Evolutionary conservation across 2,888 invertebrate genomes (phyloP), one percentile per base, ranked within the genome.

Genomic region (Protophormia terraenovae): DNA sequence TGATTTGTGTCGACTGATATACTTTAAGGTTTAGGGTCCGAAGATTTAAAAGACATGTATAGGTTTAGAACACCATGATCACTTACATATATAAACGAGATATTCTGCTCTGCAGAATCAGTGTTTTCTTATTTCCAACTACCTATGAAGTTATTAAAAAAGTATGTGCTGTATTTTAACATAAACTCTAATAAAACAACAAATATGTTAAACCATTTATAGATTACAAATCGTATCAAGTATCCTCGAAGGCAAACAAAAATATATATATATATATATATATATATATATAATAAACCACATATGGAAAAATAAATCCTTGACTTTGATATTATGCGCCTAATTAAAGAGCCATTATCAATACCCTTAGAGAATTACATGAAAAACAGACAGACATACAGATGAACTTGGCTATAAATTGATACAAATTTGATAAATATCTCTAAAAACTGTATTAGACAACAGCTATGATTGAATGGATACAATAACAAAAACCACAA

Each of bases 321-420:
- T 85, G 75, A 85, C 78, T 78, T 64, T 82, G 85, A 76, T 86
- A 86, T 79, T 88, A 90, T 90, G 89, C 88, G 88, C 87, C 90
- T 90, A 90, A 90, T 90, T 90, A 90, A 90, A 90, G 89, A 89
- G 81, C 89, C 90, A 90, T 90, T 90, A 90, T 89, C 75, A 89
- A 89, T 69, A 60, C 86, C 89, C 90, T 38, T 32, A 24, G 6
- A 53, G 62, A 24, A 62, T n/a, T 29, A 69, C 29, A 35, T 22
- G 14, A 2, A 2, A 38, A 8, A n/a, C 29, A 41, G 41, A 60
- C 38, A 69, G 8, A n/a, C 22, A 64, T 5, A 45, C 27, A 47
- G 62, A 79, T 64, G 53, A 64, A 69, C 45, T 72, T 80, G 35
- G 50, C 75, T 55, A 82, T 19, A 67, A 81, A 79, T 80, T 66